A percentile compares a stretch with the other conserved stretches of the same genome.
phyloP scores from a whole-genome alignment of 2,113 vertebrate genomes.

The Cryptoleucopteryx plumbea region DNA sequence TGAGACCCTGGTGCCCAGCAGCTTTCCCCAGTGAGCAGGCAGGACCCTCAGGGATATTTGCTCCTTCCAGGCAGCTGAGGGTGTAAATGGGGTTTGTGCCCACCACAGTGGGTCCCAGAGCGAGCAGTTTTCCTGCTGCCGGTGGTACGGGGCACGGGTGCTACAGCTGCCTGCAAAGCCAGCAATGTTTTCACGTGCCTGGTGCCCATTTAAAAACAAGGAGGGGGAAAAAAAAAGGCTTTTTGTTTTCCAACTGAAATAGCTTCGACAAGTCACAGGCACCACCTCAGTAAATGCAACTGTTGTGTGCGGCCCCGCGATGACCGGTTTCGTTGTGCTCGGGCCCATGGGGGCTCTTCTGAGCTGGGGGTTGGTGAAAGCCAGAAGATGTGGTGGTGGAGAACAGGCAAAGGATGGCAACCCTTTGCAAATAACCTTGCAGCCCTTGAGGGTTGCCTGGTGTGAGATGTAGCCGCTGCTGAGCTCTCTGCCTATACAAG shows the following conservation, averaged over 20 bases:
- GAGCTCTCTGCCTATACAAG: background rate
- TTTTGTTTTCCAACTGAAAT: conserved; percentile 21
- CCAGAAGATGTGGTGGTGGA: background rate
- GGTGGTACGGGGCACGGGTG: rapidly evolving
- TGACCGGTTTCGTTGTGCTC: background rate
- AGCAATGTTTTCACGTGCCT: background rate
- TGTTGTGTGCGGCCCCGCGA: rapidly evolving
- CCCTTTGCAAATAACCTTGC: background rate
- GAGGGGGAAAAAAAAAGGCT: background rate
- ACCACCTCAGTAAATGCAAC: background rate
- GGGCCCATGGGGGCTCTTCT: background rate
- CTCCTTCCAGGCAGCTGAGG: background rate
- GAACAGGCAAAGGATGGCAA: background rate
- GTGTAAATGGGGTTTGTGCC: background rate
- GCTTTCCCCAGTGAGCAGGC: background rate
- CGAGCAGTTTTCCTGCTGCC: rapidly evolving
- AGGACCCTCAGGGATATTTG: background rate
- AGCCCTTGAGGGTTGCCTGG: background rate
- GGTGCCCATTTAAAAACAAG: background rate
- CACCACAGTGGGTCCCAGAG: rapidly evolving
- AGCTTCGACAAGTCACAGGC: background rate
- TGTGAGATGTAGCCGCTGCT: background rate
- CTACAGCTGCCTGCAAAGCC: background rate
- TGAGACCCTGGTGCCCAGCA: background rate
- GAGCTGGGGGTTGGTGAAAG: background rate